Evolutionary conservation across 1,140 invertebrate genomes (phyloP), one percentile per base, ranked within the genome.

Genomic region (Zaprionus davidi): DNA sequence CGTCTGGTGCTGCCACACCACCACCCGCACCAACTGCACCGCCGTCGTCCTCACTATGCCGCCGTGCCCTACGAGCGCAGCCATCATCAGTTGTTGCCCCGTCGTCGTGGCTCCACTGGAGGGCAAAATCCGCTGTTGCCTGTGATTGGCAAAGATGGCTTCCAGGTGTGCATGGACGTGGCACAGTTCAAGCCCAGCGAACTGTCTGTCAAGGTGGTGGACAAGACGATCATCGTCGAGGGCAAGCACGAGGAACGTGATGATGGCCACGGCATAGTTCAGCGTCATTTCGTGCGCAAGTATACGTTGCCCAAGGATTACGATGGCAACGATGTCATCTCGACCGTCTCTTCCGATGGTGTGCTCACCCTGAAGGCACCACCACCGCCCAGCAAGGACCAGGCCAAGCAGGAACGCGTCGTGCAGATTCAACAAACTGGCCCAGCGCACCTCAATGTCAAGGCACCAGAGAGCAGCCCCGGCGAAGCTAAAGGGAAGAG

Each of bases 141-240:
- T 1, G 70, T 78, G 2, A 57, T 93, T 28, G 94, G 95, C 56
- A 95, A 95, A 44, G 94, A 95, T 62, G 94, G 94, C 22, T 95
- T 95, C 73, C 94, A 96, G 92, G 95, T 96, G 0, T 95, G 94
- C 72, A 92, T 97, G 82, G 97, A 98, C 86, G 96, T 98, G 1
- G 95, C 97, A 24, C 97, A 98, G 79, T 98, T 98, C 92, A 93
- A 95, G 41, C 97, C 97, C 0, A 95, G 96, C 34, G 97, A 98
- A 91, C 95, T 98, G 12, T 94, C 95, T 2, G 96, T 98, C 1
- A 97, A 97, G 91, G 96, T 96, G 0, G 94, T 95, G 0, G 96
- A 97, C 70, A 95, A 95, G 38, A 94, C 93, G 1, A 93, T 96
- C 0, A 91, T 96, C 7, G 94, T 97, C 2, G 95, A 96, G 76